Evolutionary conservation across 2,888 invertebrate genomes (phyloP).

Genomic region (Hemaris fuciformis): DNA sequence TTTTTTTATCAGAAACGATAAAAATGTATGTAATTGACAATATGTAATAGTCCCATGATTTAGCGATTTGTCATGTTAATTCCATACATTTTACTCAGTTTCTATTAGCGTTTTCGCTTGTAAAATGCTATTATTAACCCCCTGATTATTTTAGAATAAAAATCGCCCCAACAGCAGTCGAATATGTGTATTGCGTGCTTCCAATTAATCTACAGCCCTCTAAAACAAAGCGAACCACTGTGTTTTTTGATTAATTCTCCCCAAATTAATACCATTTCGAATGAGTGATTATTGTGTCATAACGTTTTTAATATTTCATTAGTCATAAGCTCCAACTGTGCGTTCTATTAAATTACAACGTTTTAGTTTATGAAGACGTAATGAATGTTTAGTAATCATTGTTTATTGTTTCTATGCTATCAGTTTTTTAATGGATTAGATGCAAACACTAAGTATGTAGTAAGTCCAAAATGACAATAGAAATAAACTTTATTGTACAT

Average conservation of each 20-base stretch:
- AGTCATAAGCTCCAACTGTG: neutral
- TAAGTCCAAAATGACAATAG: too few relatives aligned
- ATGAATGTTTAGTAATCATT: neutral
- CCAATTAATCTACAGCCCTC: neutral
- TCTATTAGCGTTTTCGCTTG: neutral
- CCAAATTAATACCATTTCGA: slow-evolving; percentile 7
- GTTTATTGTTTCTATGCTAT: too few relatives aligned
- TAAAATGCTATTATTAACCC: too few relatives aligned
- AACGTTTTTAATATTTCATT: slow-evolving; percentile 6
- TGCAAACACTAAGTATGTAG: too few relatives aligned
- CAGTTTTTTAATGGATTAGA: too few relatives aligned
- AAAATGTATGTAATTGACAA: too few relatives aligned
- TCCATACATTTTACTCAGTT: too few relatives aligned
- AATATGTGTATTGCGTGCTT: neutral
- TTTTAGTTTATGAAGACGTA: neutral
- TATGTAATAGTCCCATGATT: too few relatives aligned
- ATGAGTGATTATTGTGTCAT: slow-evolving; percentile 2
- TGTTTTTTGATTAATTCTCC: neutral
- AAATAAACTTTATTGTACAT: too few relatives aligned
- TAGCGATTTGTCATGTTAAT: too few relatives aligned
- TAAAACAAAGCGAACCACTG: neutral
- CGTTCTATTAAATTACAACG: neutral
- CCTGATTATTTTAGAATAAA: too few relatives aligned
- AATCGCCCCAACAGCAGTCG: neutral
- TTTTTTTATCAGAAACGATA: too few relatives aligned